phyloP scores from a whole-genome alignment of 2,113 vertebrate species.

The Sphyrna mokarran region DNA sequence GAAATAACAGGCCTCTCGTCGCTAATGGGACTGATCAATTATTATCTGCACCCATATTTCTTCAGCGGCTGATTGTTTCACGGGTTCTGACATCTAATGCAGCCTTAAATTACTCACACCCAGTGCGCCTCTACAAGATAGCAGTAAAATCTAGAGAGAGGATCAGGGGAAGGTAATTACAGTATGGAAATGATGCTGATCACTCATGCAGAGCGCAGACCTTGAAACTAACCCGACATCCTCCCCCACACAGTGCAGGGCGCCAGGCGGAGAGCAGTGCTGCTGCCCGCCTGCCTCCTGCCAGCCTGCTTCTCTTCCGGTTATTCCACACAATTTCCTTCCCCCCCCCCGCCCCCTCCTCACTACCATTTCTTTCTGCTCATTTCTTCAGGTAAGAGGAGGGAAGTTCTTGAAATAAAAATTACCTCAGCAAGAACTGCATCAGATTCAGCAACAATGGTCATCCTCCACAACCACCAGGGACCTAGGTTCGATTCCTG shows the following conservation, averaged over 20 bases:
- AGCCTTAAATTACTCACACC: conserved; percentile 79
- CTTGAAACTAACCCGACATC: conserved; percentile 56
- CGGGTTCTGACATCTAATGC: conserved; percentile 72
- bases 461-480: too few relatives aligned
- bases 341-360: background rate
- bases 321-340: background rate
- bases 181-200: conserved; percentile 89
- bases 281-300: background rate
- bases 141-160: conserved; percentile 77
- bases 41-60: conserved; percentile 73
- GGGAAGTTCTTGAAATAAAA: background rate
- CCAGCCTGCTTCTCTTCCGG: background rate
- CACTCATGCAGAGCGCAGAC: conserved; percentile 72
- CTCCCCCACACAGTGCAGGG: conserved; percentile 40
- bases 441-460: background rate
- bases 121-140: conserved; percentile 67
- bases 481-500: too few relatives aligned
- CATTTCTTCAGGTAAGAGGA: background rate
- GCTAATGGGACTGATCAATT: conserved; percentile 80
- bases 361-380: background rate
- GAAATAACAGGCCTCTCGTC: conserved; percentile 52
- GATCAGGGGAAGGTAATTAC: conserved; percentile 86
- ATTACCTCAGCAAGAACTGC: background rate
- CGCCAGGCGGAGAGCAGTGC: conserved; percentile 35
- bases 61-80: conserved; percentile 76